Percentiles rank a stretch among this genome's conserved stretches.
These are phyloP conservation scores for Caprella mutica DNA, from an alignment of 2,888 invertebrate species.

Conservation along the genomic window DNA sequence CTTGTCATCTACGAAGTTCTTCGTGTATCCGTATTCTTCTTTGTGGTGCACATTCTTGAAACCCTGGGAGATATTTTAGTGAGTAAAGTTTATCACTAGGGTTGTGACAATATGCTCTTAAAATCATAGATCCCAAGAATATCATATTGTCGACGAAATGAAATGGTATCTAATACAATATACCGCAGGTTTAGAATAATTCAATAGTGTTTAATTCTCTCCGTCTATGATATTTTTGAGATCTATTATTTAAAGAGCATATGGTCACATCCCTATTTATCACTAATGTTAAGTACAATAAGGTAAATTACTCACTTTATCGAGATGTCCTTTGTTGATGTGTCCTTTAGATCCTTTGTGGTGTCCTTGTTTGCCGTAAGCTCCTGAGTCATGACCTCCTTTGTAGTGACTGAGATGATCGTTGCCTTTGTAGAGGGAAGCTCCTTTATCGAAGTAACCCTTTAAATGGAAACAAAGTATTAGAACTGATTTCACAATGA, in stretches of 20 bases:
- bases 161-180: no score
- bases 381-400: conserved; percentile 26
- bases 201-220: no score
- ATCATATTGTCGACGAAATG: no score
- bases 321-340: conserved; percentile 64
- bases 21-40: conserved; percentile 49
- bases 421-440: conserved; percentile 26
- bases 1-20: conserved; percentile 9
- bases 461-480: not conserved
- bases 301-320: conserved; percentile 47
- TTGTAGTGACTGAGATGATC: conserved; percentile 28
- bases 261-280: no score
- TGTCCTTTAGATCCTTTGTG: conserved; percentile 52
- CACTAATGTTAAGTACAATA: no score
- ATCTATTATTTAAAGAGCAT: no score
- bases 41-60: conserved; percentile 73
- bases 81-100: not conserved
- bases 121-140: no score
- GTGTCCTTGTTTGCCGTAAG: conserved; percentile 35
- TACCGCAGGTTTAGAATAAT: no score
- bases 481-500: not conserved
- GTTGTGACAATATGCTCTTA: no score
- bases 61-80: conserved; percentile 44
- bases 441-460: conserved; percentile 21
- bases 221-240: no score